Percentiles rank a stretch among this genome's conserved stretches.
These are phyloP conservation scores for Takifugu rubripes DNA, from an alignment of 2,797 vertebrate species.

Conservation along the genomic window DNA sequence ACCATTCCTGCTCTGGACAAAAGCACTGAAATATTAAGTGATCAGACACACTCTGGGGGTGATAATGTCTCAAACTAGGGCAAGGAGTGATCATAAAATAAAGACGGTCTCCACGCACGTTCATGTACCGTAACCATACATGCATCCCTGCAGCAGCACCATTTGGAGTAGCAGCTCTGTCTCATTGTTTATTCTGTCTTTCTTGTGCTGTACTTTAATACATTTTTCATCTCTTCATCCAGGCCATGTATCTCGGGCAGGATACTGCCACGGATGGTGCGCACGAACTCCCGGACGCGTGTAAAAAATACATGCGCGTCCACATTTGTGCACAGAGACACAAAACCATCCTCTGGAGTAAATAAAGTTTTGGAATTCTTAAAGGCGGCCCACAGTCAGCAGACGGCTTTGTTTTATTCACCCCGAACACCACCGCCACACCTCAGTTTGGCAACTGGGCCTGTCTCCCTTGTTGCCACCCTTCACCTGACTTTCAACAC, in stretches of 20 bases:
- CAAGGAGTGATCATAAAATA: conserved; percentile 56
- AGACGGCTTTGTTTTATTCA: conserved; percentile 77
- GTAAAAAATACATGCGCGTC: conserved; percentile 38
- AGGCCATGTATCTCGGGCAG: conserved; percentile 70
- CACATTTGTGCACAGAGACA: conserved; percentile 28
- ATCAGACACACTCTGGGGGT: conserved; percentile 30
- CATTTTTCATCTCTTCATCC: conserved; percentile 79
- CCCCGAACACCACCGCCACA: conserved; percentile 63
- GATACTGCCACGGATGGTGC: conserved; percentile 57
- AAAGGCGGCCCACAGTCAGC: conserved; percentile 73
- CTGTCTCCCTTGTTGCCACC: conserved; percentile 58
- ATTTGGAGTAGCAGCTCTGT: conserved; percentile 58
- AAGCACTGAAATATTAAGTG: conserved; percentile 49
- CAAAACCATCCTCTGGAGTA: conserved; percentile 69
- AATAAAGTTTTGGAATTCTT: conserved; percentile 78
- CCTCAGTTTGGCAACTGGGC: conserved; percentile 74
- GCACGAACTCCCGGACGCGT: conserved; percentile 39
- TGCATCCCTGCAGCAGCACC: conserved; percentile 35
- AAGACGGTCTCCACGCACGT: conserved; percentile 34
- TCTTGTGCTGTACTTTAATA: conserved; percentile 79
- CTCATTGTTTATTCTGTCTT: conserved; percentile 70
- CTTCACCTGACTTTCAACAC: conserved; percentile 58
- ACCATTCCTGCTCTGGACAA: conserved; percentile 20
- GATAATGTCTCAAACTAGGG: conserved; percentile 39
- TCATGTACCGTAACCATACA: conserved; percentile 35